Percentiles rank a stretch among this genome's conserved stretches.
Evolutionary conservation across 2,888 invertebrate genomes (phyloP).

Genomic region (Candidula unifasciata): DNA sequence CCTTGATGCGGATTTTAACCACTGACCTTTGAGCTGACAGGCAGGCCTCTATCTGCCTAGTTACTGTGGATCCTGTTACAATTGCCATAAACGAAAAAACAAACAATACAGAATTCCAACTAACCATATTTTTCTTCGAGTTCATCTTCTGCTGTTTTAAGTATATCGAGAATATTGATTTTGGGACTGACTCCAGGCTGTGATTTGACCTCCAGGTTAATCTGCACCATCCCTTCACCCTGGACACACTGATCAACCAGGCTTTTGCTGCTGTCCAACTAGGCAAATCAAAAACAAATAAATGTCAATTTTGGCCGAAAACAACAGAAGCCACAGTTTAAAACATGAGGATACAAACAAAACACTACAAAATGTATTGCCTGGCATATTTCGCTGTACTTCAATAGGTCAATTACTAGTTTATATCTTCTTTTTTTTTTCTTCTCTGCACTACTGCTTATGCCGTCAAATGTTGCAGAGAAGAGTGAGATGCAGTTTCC

Average conservation of each 20-base stretch:
- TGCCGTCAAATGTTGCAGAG: too few species aligned
- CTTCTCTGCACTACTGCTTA: too few species aligned
- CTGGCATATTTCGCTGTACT: too few species aligned
- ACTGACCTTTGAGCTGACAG: too few species aligned
- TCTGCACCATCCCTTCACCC: slow-evolving; percentile 93
- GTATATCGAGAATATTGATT: slow-evolving; percentile 94
- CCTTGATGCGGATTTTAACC: too few species aligned
- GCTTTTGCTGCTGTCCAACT: slow-evolving; percentile 93
- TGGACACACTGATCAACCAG: slow-evolving; percentile 95
- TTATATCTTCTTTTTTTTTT: too few species aligned
- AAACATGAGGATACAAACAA: too few species aligned
- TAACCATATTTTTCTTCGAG: slow-evolving; percentile 78
- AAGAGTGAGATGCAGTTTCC: too few species aligned
- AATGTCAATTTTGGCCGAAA: background rate
- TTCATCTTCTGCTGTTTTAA: slow-evolving; percentile 92
- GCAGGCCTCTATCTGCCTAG: too few species aligned
- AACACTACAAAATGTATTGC: too few species aligned
- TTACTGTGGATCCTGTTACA: too few species aligned
- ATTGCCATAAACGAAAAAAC: background rate
- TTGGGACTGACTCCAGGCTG: slow-evolving; percentile 80
- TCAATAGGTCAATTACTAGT: too few species aligned
- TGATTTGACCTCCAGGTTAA: slow-evolving; percentile 89
- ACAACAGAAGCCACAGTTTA: background rate
- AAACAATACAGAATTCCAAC: background rate
- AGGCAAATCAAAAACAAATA: background rate